phyloP scores from a whole-genome alignment of 2,888 invertebrate species.

The Ditula angustiorana region DNA sequence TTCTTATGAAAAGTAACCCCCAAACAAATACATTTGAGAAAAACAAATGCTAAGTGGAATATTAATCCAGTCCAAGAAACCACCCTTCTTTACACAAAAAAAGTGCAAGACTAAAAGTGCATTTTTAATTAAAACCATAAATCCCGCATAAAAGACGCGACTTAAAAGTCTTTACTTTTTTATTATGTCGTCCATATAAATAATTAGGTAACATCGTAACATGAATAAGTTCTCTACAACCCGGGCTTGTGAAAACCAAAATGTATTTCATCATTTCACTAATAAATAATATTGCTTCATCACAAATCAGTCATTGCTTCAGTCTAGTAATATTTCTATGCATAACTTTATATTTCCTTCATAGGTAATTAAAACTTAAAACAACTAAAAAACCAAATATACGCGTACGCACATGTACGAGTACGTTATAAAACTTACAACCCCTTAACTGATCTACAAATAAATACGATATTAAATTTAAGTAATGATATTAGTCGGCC shows the following conservation, averaged over 20 bases:
- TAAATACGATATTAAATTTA: slow-evolving; percentile 28
- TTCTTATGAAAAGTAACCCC: too few relatives aligned
- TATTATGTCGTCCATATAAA: slow-evolving; percentile 17
- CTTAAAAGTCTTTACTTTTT: slow-evolving; percentile 14
- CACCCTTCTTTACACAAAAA: not conserved
- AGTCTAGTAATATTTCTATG: slow-evolving; percentile 70
- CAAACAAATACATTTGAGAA: too few relatives aligned
- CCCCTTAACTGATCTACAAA: slow-evolving; percentile 25
- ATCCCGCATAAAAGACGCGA: not conserved
- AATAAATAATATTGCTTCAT: slow-evolving; percentile 83
- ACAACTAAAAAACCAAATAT: slow-evolving; percentile 33
- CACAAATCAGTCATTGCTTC: slow-evolving; percentile 80
- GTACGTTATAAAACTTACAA: slow-evolving; percentile 28
- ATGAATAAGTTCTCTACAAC: slow-evolving; percentile 17
- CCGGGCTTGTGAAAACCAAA: slow-evolving; percentile 49
- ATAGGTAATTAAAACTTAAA: slow-evolving; percentile 39
- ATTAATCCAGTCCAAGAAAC: not conserved
- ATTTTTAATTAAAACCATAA: not conserved
- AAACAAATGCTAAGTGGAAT: not conserved
- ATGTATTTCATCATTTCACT: slow-evolving; percentile 62
- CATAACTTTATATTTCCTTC: slow-evolving; percentile 45
- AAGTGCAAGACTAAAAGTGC: not conserved
- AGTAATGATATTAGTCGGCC: slow-evolving; percentile 14
- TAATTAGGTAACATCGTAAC: slow-evolving; percentile 39
- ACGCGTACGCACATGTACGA: slow-evolving; percentile 18